Conservation (phyloP, 1,140 invertebrate species). For the Aradophagus sp. region DNA sequence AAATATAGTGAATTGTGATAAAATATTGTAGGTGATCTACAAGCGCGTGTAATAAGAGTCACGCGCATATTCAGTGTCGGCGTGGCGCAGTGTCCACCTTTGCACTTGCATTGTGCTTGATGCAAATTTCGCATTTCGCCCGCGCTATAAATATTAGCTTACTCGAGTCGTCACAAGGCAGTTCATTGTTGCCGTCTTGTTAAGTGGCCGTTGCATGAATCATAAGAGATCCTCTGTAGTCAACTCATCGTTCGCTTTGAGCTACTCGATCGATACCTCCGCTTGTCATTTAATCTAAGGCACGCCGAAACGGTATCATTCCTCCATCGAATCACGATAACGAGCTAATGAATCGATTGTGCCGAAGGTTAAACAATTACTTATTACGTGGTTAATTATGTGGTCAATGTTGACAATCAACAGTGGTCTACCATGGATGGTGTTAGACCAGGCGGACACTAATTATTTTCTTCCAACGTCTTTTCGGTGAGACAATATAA, state of each 20-base stretch:
- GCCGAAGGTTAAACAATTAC: too few species aligned
- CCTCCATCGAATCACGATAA: too few species aligned
- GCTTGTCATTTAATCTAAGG: slow-evolving; percentile 25
- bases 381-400: too few species aligned
- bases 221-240: slow-evolving; percentile 46
- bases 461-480: too few species aligned
- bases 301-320: too few species aligned
- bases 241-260: slow-evolving; percentile 27
- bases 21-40: slow-evolving; percentile 60
- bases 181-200: slow-evolving; percentile 54
- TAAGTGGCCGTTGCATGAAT: slow-evolving; percentile 39
- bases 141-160: slow-evolving; percentile 57
- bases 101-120: slow-evolving; percentile 57
- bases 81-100: slow-evolving; percentile 50
- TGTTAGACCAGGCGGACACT: too few species aligned
- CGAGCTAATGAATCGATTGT: too few species aligned
- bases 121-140: slow-evolving; percentile 59
- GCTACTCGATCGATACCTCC: slow-evolving; percentile 19
- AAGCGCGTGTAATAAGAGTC: slow-evolving; percentile 61
- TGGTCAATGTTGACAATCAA: too few species aligned
- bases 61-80: slow-evolving; percentile 55
- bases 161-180: slow-evolving; percentile 45
- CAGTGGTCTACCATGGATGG: too few species aligned
- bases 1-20: slow-evolving; percentile 27
- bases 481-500: too few species aligned